Base-by-base conservation (phyloP, 2,113 vertebrate species). In the Conger conger region DNA sequence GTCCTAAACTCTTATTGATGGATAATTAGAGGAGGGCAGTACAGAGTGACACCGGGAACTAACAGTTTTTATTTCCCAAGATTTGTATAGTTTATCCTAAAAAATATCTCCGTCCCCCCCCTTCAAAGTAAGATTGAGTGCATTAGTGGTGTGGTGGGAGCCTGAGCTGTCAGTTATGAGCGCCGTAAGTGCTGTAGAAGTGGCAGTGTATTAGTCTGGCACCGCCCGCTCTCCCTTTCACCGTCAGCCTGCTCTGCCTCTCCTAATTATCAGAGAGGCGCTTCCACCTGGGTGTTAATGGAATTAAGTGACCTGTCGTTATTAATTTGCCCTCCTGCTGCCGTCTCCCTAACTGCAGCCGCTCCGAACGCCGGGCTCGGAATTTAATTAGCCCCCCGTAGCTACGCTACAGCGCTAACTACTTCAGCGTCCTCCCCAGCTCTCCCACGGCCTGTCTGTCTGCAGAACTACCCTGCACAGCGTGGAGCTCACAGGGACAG, bases 301-400 rank as follows among this genome's bases (percentile, higher is more conserved):
- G 63, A 83, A 83, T 83, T 36, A 76, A 68, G 82, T 83, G 63
- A 83, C 63, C 57, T 73, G 81, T 63, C 81, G 40, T 63, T 82
- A 82, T 82, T 82, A 63, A 57, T 63, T 57, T 82, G 53, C 57
- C 81, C 53, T 82, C n/a, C 45, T 50, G 33, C 57, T 18, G 16
- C 30, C 53, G 36, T 45, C 40, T 83, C 27, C 33, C 27, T 33
- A 76, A 68, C 60, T 30, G 82, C 60, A 40, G 35, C 9, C 35
- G 23, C 2, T 81, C 30, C 30, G 0, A 35, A 7, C 57, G 50
- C 33, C 2, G 2, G 18, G 33, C 50, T 57, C n/a, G 27, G 80
- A 81, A 81, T 81, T 54, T 57, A 81, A 53, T 81, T 53, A 81
- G 80, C 50, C 50, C 18, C 38, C 18, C 30, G 13, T 73, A 30